Evolutionary conservation across 1,140 invertebrate species (phyloP).

Genomic region (Zaprionus kolodkinae): DNA sequence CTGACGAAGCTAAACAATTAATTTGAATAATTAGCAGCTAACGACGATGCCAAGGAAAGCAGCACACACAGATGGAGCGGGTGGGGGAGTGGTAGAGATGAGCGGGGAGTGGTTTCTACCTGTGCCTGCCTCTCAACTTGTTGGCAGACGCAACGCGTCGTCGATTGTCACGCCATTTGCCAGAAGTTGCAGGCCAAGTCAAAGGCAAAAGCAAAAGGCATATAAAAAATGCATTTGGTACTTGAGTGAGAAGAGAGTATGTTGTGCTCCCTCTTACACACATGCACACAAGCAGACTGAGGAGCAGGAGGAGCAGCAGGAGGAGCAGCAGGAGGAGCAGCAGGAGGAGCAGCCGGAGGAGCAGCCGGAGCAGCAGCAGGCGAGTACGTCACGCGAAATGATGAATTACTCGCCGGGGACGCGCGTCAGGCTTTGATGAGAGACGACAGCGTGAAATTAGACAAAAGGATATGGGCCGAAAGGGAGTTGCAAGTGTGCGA

Average conservation of each 20-base stretch:
- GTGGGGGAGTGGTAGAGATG: not conserved
- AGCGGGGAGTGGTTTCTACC: not conserved
- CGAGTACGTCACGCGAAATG: conserved; percentile 79
- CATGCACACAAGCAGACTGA: conserved; percentile 6
- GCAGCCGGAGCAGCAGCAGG: conserved; percentile 19
- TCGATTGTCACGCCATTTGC: conserved; percentile 76
- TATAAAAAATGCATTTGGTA: conserved; percentile 80
- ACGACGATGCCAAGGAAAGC: conserved; percentile 49
- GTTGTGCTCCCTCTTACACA: not conserved
- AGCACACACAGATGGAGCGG: not conserved
- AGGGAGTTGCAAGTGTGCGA: conserved; percentile 38
- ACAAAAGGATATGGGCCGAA: conserved; percentile 70
- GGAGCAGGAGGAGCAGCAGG: conserved; percentile 10
- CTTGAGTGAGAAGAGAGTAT: conserved; percentile 54
- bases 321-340: not conserved
- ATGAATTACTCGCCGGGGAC: conserved; percentile 82
- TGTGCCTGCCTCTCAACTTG: conserved; percentile 59
- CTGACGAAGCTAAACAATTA: conserved; percentile 74
- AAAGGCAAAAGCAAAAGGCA: conserved; percentile 70
- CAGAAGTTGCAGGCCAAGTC: conserved; percentile 70
- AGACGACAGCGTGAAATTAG: conserved; percentile 82
- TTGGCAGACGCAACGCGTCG: conserved; percentile 30
- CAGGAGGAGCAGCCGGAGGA: conserved; percentile 14
- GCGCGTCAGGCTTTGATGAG: conserved; percentile 80
- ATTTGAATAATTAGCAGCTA: conserved; percentile 83